Evolutionary conservation across 2,113 vertebrate species (phyloP).

Genomic region (Phrynosoma platyrhinos): DNA sequence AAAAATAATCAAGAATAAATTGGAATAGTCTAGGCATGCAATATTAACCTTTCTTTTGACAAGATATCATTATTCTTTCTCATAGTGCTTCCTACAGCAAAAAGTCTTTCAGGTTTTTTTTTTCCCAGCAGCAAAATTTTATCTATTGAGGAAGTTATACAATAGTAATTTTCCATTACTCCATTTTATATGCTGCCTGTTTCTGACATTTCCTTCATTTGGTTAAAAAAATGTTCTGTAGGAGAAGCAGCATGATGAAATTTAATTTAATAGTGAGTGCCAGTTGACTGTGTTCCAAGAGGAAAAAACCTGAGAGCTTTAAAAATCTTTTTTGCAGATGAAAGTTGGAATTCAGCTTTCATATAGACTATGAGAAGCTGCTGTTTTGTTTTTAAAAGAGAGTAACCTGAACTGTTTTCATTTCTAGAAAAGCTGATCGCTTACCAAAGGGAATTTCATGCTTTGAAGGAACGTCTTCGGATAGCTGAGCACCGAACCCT

Average conservation of each 20-base stretch:
- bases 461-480: constrained; percentile 94
- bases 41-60: neutral
- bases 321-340: neutral
- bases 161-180: neutral
- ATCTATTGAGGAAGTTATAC: neutral
- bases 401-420: constrained; percentile 4
- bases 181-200: neutral
- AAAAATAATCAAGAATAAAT: neutral
- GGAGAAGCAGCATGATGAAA: neutral
- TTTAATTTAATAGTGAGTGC: neutral
- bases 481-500: constrained; percentile 94
- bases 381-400: neutral
- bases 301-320: neutral
- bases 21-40: neutral
- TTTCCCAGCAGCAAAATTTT: neutral
- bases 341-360: neutral
- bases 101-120: neutral
- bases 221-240: neutral
- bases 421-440: constrained; percentile 91
- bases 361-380: neutral
- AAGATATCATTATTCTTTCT: neutral
- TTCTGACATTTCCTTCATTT: neutral
- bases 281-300: neutral
- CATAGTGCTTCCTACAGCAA: neutral
- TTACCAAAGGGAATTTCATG: constrained; percentile 96